Base-by-base conservation (phyloP, 1,140 invertebrate genomes). In the Bombus terrestris region DNA sequence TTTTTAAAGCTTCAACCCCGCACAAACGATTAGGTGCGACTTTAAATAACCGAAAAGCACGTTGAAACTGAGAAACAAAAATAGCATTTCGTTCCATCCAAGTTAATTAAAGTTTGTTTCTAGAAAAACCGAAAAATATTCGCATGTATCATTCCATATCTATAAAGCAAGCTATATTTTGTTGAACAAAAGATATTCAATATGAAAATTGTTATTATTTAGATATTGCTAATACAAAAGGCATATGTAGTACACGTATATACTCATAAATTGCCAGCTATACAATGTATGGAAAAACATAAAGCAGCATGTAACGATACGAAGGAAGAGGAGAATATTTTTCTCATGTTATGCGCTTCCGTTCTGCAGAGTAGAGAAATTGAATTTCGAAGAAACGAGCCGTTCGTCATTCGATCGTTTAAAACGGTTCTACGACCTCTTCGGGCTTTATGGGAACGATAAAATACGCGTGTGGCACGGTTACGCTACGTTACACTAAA, bases 361-460 rank as follows among this genome's bases (percentile, higher is more conserved):
- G 62, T 68, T 73, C 35, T 47, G 37, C 62, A 25, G 41, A 68
- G 73, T 53, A 47, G 53, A 53, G 35, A 77, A 78, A 83, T 83
- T 83, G 43, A 83, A 83, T 78, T 83, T 57, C 47, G 37, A 69
- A 57, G 74, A 57, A 43, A 71, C n/a, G 80, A 35, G 66, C 47
- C 37, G 3, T 39, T 53, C 74, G 47, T 35, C 62, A 53, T 68
- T 69, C 43, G 62, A 83, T 78, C 74, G 74, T 83, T 78, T 83
- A 83, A 69, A 83, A 69, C 74, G 68, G 43, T 35, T 83, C 64
- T 41, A 59, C 64, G 74, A 83, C 35, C 82, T n/a, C 64, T 43
- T 78, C 13, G 43, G 32, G 76, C n/a, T 83, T 78, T 83, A 83
- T 35, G 32, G 74, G 28, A 37, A 22, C 74, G 22, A 78, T 83